These are phyloP conservation scores for Pseudococcus viburni DNA, from an alignment of 2,888 invertebrate species.

Conservation along the genomic window DNA sequence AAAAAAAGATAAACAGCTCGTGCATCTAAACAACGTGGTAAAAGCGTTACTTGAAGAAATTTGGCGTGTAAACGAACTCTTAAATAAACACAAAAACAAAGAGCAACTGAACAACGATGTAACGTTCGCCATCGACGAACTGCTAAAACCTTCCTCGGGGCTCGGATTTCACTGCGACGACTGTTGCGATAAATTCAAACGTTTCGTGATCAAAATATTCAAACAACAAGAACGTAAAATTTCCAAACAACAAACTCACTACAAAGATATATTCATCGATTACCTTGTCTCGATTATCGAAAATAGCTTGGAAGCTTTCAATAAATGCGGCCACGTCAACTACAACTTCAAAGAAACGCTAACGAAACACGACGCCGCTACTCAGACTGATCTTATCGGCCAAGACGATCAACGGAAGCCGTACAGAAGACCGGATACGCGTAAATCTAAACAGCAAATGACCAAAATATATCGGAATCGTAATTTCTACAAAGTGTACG, in stretches of 20 bases:
- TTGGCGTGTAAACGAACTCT: conserved; percentile 46
- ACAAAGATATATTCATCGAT: conserved; percentile 46
- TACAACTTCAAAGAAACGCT: background rate
- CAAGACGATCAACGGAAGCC: background rate
- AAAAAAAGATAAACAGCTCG: conserved; percentile 57
- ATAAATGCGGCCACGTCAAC: background rate
- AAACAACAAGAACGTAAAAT: conserved; percentile 57
- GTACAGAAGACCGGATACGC: background rate
- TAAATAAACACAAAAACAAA: background rate
- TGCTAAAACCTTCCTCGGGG: conserved; percentile 37
- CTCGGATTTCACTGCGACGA: conserved; percentile 62
- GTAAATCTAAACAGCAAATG: conserved; percentile 35
- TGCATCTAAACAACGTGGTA: conserved; percentile 61
- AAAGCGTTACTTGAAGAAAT: conserved; percentile 62
- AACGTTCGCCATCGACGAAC: conserved; percentile 28
- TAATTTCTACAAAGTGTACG: conserved; percentile 48
- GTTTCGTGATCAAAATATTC: conserved; percentile 38
- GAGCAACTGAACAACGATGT: conserved; percentile 52
- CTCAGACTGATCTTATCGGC: conserved; percentile 1
- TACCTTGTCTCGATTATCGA: conserved; percentile 41
- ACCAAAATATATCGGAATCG: conserved; percentile 62
- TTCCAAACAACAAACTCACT: conserved; percentile 55
- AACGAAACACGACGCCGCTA: conserved; percentile 33
- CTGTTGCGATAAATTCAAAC: conserved; percentile 57
- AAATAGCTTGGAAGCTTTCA: conserved; percentile 35